A percentile compares a stretch with the other conserved stretches of the same genome.
Evolutionary conservation across 2,888 invertebrate genomes (phyloP).

Genomic region (Melanostoma scalare): DNA sequence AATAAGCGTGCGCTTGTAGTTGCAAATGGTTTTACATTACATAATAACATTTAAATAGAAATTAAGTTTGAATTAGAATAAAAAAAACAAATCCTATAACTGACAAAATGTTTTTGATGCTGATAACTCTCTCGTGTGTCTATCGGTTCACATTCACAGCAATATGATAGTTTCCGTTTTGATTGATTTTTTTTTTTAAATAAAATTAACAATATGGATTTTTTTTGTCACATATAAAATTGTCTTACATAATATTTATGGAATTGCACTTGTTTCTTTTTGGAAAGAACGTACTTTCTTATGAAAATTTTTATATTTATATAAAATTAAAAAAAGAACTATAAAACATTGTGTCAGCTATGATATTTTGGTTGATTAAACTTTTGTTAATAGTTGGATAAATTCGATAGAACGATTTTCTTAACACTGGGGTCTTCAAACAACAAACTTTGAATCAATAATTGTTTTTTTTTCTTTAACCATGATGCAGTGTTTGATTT

Average conservation of each 20-base stretch:
- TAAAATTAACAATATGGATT: constrained; percentile 25
- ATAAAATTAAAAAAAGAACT: constrained; percentile 76
- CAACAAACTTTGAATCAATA: constrained; percentile 37
- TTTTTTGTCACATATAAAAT: constrained; percentile 28
- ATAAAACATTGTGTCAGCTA: constrained; percentile 82
- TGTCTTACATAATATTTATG: constrained; percentile 51
- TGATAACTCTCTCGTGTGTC: constrained; percentile 74
- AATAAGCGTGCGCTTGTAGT: constrained; percentile 71
- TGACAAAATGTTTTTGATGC: constrained; percentile 83
- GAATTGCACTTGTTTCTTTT: constrained; percentile 69
- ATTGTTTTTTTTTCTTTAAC: neutral
- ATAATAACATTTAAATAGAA: constrained; percentile 31
- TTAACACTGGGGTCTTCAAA: constrained; percentile 32
- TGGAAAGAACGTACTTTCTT: constrained; percentile 45
- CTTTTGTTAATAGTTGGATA: constrained; percentile 62
- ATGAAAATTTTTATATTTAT: constrained; percentile 50
- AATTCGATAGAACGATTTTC: constrained; percentile 21
- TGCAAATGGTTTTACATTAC: constrained; percentile 60
- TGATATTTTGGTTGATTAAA: constrained; percentile 77
- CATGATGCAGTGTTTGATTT: constrained; percentile 14
- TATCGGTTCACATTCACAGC: constrained; percentile 56
- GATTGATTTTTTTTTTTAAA: constrained; percentile 57
- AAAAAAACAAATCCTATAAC: constrained; percentile 76
- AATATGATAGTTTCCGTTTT: constrained; percentile 37
- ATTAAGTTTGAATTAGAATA: neutral